Evolutionary conservation across 92 coral and sea anemone genomes (phyloP), one percentile per base, ranked within the genome.

Genomic region (Phenganax marumi): DNA sequence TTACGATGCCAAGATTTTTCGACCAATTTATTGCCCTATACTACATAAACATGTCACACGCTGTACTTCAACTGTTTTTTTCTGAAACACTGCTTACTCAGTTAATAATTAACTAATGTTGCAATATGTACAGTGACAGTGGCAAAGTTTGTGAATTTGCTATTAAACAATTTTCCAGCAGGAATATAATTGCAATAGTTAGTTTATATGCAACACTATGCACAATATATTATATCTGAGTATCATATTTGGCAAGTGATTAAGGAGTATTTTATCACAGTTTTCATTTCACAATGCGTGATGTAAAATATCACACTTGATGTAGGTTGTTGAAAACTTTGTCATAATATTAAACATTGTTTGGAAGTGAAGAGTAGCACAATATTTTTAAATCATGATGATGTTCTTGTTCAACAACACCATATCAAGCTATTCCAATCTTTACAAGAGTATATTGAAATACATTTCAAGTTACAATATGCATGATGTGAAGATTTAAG

Each of bases 311-410:
- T 66, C 50, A 66, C 43, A 49, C 72, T 66, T 66, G 43, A 14
- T 66, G 72, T 66, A 66, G 14, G 72, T 66, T 66, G 72, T 66
- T 66, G 72, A 66, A 66, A 66, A 49, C 43, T 66, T 66, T 33
- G 43, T 33, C 43, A 66, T 66, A 25, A 66, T 66, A 66, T 25
- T 66, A 64, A 64, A 66, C 72, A 66, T 25, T 66, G 72, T 66
- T 66, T 23, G 43, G 49, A 66, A 10, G 49, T 25, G 18, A 66
- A 33, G 48, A 25, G 50, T 18, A 19, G 50, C 72, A 6, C 72
- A 33, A 24, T 66, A 66, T 66, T 66, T 66, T 33, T 48, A 66
- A 17, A 25, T 33, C 13, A 33, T 33, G 13, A 66, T 66, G 49
- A 47, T 23, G 19, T 25, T 25, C 49, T 66, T 66, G 13, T 66